These are phyloP conservation scores for Spongilla lacustris DNA, from an alignment of 37 sponge, comb jelly and placozoan species.

Conservation along the genomic window DNA sequence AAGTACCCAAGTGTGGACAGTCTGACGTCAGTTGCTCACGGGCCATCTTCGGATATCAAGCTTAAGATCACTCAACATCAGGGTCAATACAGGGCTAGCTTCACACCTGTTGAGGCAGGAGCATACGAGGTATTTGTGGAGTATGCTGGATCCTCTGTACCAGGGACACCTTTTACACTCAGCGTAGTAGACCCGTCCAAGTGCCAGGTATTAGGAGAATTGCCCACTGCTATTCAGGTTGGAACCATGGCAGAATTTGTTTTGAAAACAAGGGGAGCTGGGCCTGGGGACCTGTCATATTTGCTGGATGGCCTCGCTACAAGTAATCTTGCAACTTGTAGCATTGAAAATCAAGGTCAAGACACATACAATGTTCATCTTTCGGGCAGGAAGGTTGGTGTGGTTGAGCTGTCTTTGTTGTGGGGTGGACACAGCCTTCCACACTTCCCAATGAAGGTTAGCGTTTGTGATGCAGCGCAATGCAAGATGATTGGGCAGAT, in stretches of 20 bases:
- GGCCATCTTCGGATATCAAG: conserved; percentile 71
- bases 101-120: conserved; percentile 79
- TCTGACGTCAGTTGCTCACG: conserved; percentile 57
- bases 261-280: conserved; percentile 75
- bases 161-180: conserved; percentile 74
- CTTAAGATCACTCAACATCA: conserved; percentile 21
- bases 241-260: conserved; percentile 46
- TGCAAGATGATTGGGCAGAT: conserved; percentile 64
- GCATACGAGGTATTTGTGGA: conserved; percentile 81
- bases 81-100: conserved; percentile 42
- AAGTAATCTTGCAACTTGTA: neutral
- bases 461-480: conserved; percentile 66
- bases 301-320: conserved; percentile 11
- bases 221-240: conserved; percentile 60
- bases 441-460: conserved; percentile 53
- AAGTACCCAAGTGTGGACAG: conserved; percentile 40
- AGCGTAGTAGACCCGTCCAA: conserved; percentile 66
- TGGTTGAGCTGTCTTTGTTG: conserved; percentile 13
- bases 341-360: conserved; percentile 28
- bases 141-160: conserved; percentile 57
- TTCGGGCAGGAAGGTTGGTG: conserved; percentile 26
- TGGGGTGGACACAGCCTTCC: conserved; percentile 73
- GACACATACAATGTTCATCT: conserved; percentile 57
- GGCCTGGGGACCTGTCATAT: conserved; percentile 59
- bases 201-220: conserved; percentile 55